Base-by-base conservation (phyloP, 1,140 invertebrate genomes). In the Drosophila busckii region DNA sequence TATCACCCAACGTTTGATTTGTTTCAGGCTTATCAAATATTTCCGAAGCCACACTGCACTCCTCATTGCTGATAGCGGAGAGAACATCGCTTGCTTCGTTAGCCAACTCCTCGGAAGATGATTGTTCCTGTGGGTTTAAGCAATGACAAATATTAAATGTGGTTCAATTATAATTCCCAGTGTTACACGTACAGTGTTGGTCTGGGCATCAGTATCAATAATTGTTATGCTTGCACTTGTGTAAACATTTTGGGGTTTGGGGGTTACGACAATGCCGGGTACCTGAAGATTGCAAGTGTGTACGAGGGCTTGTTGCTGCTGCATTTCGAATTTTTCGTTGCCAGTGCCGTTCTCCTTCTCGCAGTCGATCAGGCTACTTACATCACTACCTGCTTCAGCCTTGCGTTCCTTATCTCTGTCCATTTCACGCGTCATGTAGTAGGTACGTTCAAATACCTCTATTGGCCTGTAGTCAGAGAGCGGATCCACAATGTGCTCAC, bases 31-130 rank as follows among this genome's bases (percentile, higher is more conserved):
- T 85, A 60, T 92, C 91, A 15, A 91, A 88, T 15, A 92, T 90
- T 70, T 92, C 91, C 1, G 91, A 92, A 38, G 90, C 90, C 67
- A 92, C 89, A 75, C 91, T 92, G 80, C 89, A 91, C 84, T 92
- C 92, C 76, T 92, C 92, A 62, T 92, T 92, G 84, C 91, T 92
- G 50, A 92, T 92, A 59, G 90, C 91, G 46, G 91, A 92, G 19
- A 92, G 87, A 2, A 92, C 90, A 68, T 91, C 91, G 40, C 86
- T 87, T 0, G 84, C 73, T 25, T 87, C 86, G 3, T 70, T 70
- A 0, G 38, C 61, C 20, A 71, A 12, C 7, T 87, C 85, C 3
- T 86, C 83, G 2, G 73, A 82, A 0, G 86, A 85, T 8, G 86
- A 87, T 28, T 75, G 82, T 16, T 87, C 86, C 84, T 87, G 38